These are phyloP conservation scores for Pogonomyrmex barbatus DNA, from an alignment of 1,140 invertebrate species.

Conservation along the genomic window DNA sequence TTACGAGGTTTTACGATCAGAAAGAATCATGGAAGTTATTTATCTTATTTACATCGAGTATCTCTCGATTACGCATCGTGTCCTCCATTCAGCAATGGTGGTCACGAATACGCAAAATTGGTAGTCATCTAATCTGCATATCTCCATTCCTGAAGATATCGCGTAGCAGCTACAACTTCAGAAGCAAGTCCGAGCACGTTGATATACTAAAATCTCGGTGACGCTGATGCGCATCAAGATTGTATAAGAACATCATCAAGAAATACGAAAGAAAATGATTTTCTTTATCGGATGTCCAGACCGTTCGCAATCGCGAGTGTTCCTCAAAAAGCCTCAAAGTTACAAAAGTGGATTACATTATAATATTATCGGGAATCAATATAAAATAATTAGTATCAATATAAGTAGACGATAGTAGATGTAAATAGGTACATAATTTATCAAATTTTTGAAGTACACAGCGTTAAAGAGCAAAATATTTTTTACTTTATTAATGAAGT, in stretches of 20 bases:
- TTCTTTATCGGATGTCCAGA: neutral
- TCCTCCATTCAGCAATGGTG: neutral
- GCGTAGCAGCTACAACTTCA: neutral
- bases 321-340: neutral
- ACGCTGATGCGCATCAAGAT: neutral
- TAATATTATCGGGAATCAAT: neutral
- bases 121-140: conserved; percentile 66
- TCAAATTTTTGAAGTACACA: too few species aligned
- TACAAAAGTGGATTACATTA: neutral
- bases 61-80: conserved; percentile 26
- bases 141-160: conserved; percentile 54
- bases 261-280: neutral
- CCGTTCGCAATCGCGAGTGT: neutral
- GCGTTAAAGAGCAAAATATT: too few species aligned
- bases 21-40: neutral
- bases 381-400: neutral
- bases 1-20: neutral
- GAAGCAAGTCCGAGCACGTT: conserved; percentile 55
- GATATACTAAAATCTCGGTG: conserved; percentile 40
- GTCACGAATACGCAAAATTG: conserved; percentile 65
- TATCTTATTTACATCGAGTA: conserved; percentile 11
- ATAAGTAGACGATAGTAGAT: too few species aligned
- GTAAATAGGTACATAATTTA: too few species aligned
- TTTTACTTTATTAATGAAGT: too few species aligned
- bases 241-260: conserved; percentile 17